A percentile compares a stretch with the other conserved stretches of the same genome.
Conservation (phyloP, 2,113 vertebrate species). For the Ptychochromis oligacanthus region DNA sequence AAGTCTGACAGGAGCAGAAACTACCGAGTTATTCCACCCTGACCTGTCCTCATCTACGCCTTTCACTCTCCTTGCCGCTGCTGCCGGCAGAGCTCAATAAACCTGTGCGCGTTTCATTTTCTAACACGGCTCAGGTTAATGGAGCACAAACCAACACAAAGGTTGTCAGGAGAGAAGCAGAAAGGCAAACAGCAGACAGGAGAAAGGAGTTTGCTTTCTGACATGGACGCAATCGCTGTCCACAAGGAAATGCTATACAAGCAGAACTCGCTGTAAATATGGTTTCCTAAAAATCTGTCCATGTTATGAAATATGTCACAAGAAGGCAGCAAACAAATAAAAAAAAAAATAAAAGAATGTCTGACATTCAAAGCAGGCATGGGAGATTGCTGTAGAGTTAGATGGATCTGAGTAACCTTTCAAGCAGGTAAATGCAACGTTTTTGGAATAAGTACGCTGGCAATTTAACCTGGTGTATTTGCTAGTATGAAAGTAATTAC, state of each 20-base stretch:
- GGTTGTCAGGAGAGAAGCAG: not conserved
- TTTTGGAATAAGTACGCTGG: not conserved
- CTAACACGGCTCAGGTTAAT: not conserved
- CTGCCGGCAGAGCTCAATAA: not conserved
- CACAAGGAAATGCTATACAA: not conserved
- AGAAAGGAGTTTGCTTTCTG: conserved; percentile 1
- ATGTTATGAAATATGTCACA: not conserved
- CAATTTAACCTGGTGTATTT: not conserved
- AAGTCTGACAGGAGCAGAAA: conserved; percentile 29
- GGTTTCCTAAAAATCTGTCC: rapidly evolving
- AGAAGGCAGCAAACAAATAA: not conserved
- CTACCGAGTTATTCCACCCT: not conserved
- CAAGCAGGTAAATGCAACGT: not conserved
- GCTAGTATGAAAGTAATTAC: not conserved
- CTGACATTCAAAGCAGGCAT: not conserved
- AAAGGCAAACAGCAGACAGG: conserved; percentile 5
- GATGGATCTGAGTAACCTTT: not conserved
- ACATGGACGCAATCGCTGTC: conserved; percentile 3
- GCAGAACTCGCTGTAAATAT: not conserved
- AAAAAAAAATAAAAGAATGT: not conserved
- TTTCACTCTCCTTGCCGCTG: not conserved
- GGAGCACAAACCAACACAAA: not conserved
- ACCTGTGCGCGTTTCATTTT: not conserved
- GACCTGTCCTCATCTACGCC: not conserved
- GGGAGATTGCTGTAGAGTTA: not conserved